Percentiles rank a stretch among this genome's conserved stretches.
These are phyloP conservation scores for Erythrolamprus reginae DNA, from an alignment of 2,113 vertebrate species.

Conservation along the genomic window DNA sequence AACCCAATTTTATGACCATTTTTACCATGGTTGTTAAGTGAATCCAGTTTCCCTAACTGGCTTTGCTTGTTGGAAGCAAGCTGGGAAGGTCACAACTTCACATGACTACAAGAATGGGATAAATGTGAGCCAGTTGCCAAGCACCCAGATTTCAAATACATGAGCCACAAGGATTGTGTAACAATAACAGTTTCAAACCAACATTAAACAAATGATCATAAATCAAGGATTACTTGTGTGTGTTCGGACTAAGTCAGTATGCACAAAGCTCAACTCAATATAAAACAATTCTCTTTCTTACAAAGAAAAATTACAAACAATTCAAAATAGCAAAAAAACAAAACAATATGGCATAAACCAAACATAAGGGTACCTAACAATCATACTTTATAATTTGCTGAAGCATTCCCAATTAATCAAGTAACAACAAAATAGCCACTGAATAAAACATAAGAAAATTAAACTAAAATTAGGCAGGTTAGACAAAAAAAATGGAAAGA, in stretches of 20 bases:
- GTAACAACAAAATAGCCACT: neutral
- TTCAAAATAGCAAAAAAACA: neutral
- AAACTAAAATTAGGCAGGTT: constrained; percentile 7
- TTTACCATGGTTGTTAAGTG: neutral
- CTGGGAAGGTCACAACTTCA: neutral
- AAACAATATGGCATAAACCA: neutral
- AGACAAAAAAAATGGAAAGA: neutral
- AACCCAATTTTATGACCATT: neutral
- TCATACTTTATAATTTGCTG: neutral
- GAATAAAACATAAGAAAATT: fast-evolving
- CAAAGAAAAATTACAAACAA: neutral
- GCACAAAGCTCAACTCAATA: neutral
- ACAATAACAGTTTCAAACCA: neutral
- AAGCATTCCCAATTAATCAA: neutral
- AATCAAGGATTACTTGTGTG: neutral
- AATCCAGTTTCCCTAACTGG: too few relatives aligned
- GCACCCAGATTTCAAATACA: neutral
- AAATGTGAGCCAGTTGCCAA: neutral
- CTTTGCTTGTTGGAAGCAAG: neutral
- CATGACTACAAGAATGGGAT: neutral
- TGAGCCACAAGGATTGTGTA: neutral
- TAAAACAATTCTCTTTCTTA: neutral
- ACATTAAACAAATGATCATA: too few relatives aligned
- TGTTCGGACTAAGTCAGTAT: neutral
- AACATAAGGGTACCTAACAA: neutral